A percentile compares a stretch with the other conserved stretches of the same genome.
Evolutionary conservation across 2,113 vertebrate species (phyloP).

Genomic region (Paralichthys olivaceus): DNA sequence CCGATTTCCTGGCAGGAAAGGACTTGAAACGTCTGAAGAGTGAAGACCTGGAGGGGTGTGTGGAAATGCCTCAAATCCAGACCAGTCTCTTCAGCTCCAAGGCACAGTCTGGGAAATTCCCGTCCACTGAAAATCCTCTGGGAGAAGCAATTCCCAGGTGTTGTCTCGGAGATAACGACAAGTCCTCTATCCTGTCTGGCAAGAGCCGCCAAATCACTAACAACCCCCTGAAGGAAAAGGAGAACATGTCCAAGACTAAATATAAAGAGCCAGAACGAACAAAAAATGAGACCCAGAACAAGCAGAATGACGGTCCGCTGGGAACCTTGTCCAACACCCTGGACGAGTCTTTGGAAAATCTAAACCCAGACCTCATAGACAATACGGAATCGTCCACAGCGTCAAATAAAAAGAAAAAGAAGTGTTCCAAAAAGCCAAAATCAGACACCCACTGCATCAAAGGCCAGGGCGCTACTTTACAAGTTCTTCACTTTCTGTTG

Average conservation of each 20-base stretch:
- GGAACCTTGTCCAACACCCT: slow-evolving; percentile 91
- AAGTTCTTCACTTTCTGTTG: slow-evolving; percentile 70
- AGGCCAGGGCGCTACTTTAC: slow-evolving; percentile 69
- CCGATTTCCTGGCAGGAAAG: slow-evolving; percentile 84
- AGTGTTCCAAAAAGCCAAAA: slow-evolving; percentile 94
- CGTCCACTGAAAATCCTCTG: slow-evolving; percentile 81
- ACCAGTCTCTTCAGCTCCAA: slow-evolving; percentile 88
- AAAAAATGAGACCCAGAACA: slow-evolving; percentile 91
- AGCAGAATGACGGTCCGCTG: slow-evolving; percentile 94
- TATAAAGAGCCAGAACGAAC: slow-evolving; percentile 83
- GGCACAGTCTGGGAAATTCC: slow-evolving; percentile 83
- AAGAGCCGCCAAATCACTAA: slow-evolving; percentile 90
- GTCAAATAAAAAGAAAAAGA: slow-evolving; percentile 93
- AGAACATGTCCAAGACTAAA: slow-evolving; percentile 93
- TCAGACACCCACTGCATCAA: slow-evolving; percentile 93
- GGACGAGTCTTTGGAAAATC: slow-evolving; percentile 88
- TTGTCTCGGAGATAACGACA: slow-evolving; percentile 91
- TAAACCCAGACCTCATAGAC: slow-evolving; percentile 88
- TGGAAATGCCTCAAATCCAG: slow-evolving; percentile 85
- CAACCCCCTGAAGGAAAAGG: slow-evolving; percentile 91
- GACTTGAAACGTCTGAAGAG: slow-evolving; percentile 91
- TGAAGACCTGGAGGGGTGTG: slow-evolving; percentile 89
- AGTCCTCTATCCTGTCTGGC: slow-evolving; percentile 91
- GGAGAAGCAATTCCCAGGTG: slow-evolving; percentile 84
- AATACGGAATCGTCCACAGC: slow-evolving; percentile 89